A percentile compares a stretch with the other conserved stretches of the same genome.
Conservation (phyloP, 2,113 vertebrate genomes). For the Etia nguti region DNA sequence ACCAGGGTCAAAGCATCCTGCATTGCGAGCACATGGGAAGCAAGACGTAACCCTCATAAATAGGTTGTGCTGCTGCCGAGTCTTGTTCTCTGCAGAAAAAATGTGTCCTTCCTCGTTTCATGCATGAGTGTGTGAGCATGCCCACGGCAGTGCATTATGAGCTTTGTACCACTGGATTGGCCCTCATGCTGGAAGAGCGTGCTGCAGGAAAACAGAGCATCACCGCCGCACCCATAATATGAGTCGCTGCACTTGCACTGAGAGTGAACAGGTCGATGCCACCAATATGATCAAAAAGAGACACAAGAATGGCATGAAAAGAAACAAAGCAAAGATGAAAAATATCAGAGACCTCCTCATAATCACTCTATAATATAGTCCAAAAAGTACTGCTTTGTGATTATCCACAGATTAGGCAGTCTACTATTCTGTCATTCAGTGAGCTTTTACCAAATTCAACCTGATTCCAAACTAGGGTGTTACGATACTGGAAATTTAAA, state of each 20-base stretch:
- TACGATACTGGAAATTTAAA: neutral
- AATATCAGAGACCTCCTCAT: neutral
- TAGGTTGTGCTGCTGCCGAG: neutral
- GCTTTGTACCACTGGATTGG: conserved; percentile 13
- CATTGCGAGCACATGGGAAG: neutral
- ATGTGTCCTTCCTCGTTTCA: conserved; percentile 63
- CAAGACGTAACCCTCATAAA: neutral
- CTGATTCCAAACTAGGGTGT: neutral
- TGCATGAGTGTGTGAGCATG: conserved; percentile 58
- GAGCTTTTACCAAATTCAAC: neutral
- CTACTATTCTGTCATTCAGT: neutral
- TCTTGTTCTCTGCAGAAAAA: conserved; percentile 19
- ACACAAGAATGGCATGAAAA: neutral
- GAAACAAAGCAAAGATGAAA: neutral
- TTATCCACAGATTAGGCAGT: neutral
- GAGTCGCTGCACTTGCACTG: neutral
- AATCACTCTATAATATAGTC: neutral
- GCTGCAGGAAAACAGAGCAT: conserved; percentile 31
- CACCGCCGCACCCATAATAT: neutral
- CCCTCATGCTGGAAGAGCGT: conserved; percentile 18
- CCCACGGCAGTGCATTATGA: conserved; percentile 62
- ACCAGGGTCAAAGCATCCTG: neutral
- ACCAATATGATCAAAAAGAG: neutral
- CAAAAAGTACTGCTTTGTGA: neutral
- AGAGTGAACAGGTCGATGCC: neutral